These are phyloP conservation scores for Psittacula cyanocephala DNA, from an alignment of 2,113 vertebrate species.

Conservation along the genomic window DNA sequence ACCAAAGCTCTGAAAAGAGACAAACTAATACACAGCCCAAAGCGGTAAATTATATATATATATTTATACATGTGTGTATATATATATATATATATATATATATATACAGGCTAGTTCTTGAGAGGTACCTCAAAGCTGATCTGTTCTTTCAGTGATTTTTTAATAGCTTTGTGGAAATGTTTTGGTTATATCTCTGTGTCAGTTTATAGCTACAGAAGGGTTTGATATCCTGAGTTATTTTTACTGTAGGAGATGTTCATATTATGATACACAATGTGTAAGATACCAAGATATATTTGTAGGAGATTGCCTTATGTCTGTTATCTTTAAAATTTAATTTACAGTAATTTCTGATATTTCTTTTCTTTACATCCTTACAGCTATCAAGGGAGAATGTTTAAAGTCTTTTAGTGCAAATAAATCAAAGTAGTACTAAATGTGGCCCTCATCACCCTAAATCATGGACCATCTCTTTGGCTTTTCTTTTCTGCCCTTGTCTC, in stretches of 20 bases:
- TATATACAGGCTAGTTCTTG: neutral
- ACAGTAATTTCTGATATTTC: neutral
- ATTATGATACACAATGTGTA: neutral
- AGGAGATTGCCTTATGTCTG: neutral
- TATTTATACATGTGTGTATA: neutral
- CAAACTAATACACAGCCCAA: neutral
- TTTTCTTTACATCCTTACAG: neutral
- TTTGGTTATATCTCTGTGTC: neutral
- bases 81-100: neutral
- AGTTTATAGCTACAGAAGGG: neutral
- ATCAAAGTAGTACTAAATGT: neutral
- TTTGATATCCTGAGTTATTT: neutral
- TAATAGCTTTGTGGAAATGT: neutral
- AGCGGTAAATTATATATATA: accelerated
- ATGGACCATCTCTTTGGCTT: neutral
- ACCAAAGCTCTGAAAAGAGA: neutral
- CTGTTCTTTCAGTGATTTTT: neutral
- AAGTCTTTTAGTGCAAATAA: neutral
- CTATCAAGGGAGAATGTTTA: neutral
- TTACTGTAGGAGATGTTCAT: neutral
- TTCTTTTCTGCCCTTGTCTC: neutral
- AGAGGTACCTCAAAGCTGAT: neutral
- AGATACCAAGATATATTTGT: neutral
- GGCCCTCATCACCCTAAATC: neutral
- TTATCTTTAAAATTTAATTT: neutral